These are phyloP conservation scores for Ibidorhyncha struthersii DNA, from an alignment of 2,113 vertebrate genomes.

Conservation along the genomic window DNA sequence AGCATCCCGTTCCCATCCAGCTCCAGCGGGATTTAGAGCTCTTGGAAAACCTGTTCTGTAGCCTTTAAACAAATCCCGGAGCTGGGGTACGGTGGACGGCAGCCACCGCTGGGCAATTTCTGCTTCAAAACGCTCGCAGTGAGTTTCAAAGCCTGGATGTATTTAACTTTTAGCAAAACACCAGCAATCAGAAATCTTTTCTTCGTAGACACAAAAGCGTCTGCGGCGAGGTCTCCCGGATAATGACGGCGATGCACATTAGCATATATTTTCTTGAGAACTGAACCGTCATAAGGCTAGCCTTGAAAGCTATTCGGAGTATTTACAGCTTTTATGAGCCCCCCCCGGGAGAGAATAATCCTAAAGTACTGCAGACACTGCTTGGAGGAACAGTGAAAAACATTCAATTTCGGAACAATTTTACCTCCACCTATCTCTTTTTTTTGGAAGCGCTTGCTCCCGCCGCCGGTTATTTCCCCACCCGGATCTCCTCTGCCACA, in stretches of 20 bases:
- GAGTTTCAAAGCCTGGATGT: background rate
- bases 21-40: background rate
- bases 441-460: background rate
- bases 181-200: slow-evolving; percentile 36
- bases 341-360: slow-evolving; percentile 70
- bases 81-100: background rate
- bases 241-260: slow-evolving; percentile 63
- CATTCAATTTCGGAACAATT: slow-evolving; percentile 66
- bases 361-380: slow-evolving; percentile 51
- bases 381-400: slow-evolving; percentile 67
- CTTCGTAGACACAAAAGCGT: slow-evolving; percentile 35
- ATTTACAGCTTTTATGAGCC: slow-evolving; percentile 74
- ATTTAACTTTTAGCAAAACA: slow-evolving; percentile 57
- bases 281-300: slow-evolving; percentile 49
- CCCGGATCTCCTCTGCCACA: background rate
- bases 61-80: background rate
- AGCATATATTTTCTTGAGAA: slow-evolving; percentile 73
- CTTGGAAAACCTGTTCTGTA: rapidly evolving
- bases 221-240: slow-evolving; percentile 51
- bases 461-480: background rate
- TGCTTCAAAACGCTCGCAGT: background rate
- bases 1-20: rapidly evolving
- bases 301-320: slow-evolving; percentile 72
- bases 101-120: background rate
- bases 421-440: slow-evolving; percentile 19